Base-by-base conservation (phyloP, 2,797 vertebrate species). In the Morus bassanus region DNA sequence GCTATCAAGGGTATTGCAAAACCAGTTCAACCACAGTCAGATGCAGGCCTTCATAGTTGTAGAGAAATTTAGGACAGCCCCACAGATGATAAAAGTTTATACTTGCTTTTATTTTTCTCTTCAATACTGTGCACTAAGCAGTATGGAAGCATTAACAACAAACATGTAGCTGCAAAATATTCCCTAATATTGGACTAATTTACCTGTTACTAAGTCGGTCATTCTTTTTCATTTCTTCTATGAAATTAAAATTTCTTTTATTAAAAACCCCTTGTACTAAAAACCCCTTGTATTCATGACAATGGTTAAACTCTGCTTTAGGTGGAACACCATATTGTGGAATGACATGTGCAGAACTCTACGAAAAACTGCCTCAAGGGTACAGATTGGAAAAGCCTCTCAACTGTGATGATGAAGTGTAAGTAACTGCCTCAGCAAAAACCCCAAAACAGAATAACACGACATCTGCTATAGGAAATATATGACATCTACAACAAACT, bases 381-480 rank as follows among this genome's bases (percentile, higher is more conserved):
- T 99, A 99, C 97, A 97, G 98, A 87, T 97, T 99, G 93, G 99
- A 99, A 96, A 99, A 99, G 80, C 98, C 98, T 14, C 98, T 99
- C n/a, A 99, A 99, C 96, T 99, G 99, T 88, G 99, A 99, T 2
- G 98, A 99, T 9, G 99, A 99, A 94, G 98, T 99, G 99, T 99
- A 98, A 98, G 98, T 98, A 84, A 46, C 25, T 53, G 41, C n/a
- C 39, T 70, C 39, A 67, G 56, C 12, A 65, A 60, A 85, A 17
- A 39, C 60, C 63, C 4, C 3, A 0, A 28, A 53, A 46, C 6
- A 69, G 22, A 65, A 1, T 10, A 69, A 48, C 16, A 37, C 7
- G 78, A 30, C 10, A 50, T 57, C 28, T 64, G 15, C 16, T 41
- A 18, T 4, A 68, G 37, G 25, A 81, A 81, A 82, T 33, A 73